Conservation (phyloP, 2,113 vertebrate species). For the Nannobrachium achirus region DNA sequence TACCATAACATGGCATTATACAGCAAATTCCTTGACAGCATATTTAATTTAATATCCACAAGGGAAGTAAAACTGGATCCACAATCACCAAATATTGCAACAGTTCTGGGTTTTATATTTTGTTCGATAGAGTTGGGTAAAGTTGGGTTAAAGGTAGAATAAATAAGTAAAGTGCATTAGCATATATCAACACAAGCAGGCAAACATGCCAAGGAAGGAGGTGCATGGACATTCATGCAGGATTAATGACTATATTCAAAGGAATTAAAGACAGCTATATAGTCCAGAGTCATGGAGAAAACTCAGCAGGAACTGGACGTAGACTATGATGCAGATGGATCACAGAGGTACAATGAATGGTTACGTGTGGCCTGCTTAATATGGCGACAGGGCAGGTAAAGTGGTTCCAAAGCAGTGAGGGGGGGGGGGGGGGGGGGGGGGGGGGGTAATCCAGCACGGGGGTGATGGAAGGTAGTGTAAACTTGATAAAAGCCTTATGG, state of each 20-base stretch:
- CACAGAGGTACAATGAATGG: slow-evolving; percentile 27
- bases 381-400: slow-evolving; percentile 34
- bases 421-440: background rate
- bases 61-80: background rate
- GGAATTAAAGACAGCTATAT: background rate
- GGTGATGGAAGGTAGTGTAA: slow-evolving; percentile 31
- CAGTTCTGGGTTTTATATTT: background rate
- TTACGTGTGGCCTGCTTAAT: slow-evolving; percentile 42
- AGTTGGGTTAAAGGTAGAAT: slow-evolving; percentile 1
- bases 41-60: slow-evolving; percentile 2
- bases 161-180: background rate
- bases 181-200: background rate
- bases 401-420: slow-evolving; percentile 42
- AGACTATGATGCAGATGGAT: background rate
- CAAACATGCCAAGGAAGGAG: slow-evolving; percentile 2
- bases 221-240: slow-evolving; percentile 37
- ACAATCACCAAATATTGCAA: background rate
- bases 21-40: slow-evolving; percentile 6
- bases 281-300: background rate
- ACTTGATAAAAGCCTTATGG: slow-evolving; percentile 28
- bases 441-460: slow-evolving; percentile 36
- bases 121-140: slow-evolving; percentile 7
- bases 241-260: slow-evolving; percentile 33
- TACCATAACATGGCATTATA: slow-evolving; percentile 35
- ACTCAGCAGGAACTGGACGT: background rate